phyloP scores from a whole-genome alignment of 2,797 vertebrate species.

The Characodon lateralis region DNA sequence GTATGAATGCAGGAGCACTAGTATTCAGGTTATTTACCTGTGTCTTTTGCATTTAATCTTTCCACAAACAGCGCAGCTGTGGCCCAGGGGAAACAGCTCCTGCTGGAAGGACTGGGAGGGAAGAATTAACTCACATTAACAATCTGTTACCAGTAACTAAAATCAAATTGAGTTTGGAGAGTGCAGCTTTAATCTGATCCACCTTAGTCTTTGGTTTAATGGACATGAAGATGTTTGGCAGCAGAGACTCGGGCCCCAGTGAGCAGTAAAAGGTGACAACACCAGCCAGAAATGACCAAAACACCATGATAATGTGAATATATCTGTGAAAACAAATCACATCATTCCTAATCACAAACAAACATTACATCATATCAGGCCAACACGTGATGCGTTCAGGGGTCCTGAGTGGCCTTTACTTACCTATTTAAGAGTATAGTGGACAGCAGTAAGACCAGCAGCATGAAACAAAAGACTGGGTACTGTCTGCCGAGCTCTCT shows the following conservation, averaged over 20 bases:
- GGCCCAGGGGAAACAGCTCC: slow-evolving; percentile 90
- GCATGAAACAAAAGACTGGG: slow-evolving; percentile 87
- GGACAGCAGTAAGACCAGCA: slow-evolving; percentile 80
- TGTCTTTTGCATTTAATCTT: slow-evolving; percentile 96
- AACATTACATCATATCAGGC: not conserved
- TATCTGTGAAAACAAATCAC: slow-evolving; percentile 78
- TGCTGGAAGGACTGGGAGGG: slow-evolving; percentile 84
- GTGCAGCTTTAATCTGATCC: not conserved
- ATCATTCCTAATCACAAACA: too few species aligned
- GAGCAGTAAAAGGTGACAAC: slow-evolving; percentile 93
- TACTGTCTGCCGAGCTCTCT: slow-evolving; percentile 90
- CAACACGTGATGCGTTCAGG: not conserved
- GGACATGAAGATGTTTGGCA: slow-evolving; percentile 90
- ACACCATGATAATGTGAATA: slow-evolving; percentile 91
- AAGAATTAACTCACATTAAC: slow-evolving; percentile 18
- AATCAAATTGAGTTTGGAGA: not conserved
- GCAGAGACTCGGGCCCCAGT: slow-evolving; percentile 88
- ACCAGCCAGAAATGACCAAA: slow-evolving; percentile 97
- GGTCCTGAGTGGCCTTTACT: not conserved
- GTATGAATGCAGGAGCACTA: not conserved
- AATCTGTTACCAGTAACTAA: not conserved
- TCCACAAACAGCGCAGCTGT: slow-evolving; percentile 95
- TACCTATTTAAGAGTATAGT: slow-evolving; percentile 91
- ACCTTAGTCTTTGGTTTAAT: slow-evolving; percentile 92
- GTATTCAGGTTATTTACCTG: slow-evolving; percentile 80